A percentile compares a stretch with the other conserved stretches of the same genome.
Evolutionary conservation across 1,140 invertebrate genomes (phyloP).

Genomic region (Drosophila bocqueti): DNA sequence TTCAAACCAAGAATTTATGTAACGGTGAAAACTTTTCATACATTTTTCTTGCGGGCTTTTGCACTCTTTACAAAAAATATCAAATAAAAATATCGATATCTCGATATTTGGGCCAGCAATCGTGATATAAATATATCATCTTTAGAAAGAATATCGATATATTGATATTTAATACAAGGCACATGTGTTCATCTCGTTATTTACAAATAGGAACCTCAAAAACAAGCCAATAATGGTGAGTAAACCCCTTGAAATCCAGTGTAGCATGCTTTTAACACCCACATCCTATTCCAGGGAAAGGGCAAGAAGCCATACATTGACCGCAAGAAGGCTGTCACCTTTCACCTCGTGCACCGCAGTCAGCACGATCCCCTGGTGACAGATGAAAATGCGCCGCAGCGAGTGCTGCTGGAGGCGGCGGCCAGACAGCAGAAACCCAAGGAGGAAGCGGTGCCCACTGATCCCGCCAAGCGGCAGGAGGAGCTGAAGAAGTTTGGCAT

Average conservation of each 20-base stretch:
- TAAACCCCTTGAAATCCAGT: not conserved
- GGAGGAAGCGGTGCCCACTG: constrained; percentile 54
- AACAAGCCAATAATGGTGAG: constrained; percentile 38
- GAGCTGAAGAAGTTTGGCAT: constrained; percentile 97
- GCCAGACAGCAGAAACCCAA: constrained; percentile 54
- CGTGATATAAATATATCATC: too few species aligned
- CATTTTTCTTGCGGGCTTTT: too few species aligned
- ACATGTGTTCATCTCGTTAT: constrained; percentile 38
- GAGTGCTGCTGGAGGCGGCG: constrained; percentile 89
- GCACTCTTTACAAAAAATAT: too few species aligned
- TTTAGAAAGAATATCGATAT: too few species aligned
- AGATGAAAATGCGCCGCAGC: constrained; percentile 94
- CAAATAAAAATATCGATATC: too few species aligned
- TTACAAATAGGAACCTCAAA: constrained; percentile 32
- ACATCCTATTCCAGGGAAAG: constrained; percentile 86
- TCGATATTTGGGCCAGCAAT: too few species aligned
- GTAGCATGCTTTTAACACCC: not conserved
- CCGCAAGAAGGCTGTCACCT: constrained; percentile 95
- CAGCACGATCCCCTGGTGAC: constrained; percentile 95
- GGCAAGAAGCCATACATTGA: constrained; percentile 95
- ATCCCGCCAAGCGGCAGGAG: constrained; percentile 88
- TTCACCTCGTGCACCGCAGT: constrained; percentile 95
- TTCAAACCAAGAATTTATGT: too few species aligned
- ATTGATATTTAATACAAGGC: not conserved
- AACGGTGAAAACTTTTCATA: too few species aligned